Base-by-base conservation (phyloP, 2,888 invertebrate species). In the Lasioglossum villosulum region DNA sequence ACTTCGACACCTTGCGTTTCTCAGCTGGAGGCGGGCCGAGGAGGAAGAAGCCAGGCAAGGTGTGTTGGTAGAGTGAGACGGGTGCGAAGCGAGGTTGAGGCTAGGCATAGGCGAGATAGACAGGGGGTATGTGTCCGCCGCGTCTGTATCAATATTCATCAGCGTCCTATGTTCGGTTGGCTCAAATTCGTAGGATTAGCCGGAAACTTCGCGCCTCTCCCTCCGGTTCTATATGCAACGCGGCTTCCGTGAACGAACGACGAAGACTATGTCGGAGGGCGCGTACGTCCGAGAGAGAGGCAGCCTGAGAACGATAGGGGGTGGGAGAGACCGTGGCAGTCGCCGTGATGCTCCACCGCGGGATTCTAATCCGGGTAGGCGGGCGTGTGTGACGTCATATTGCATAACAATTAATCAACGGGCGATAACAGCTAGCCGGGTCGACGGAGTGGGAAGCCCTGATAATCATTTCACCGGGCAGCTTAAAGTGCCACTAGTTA, bases 401-500 rank as follows among this genome's bases (percentile, higher is more conserved):
- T 95, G 95, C 95, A 95, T 95, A 95, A 94, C 95, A 95, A 95
- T 95, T 95, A 95, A 95, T 95, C 95, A 95, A 94, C 93, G 94
- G 92, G 93, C 92, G 95, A 95, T 94, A 94, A 94, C 94, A 94
- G 94, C 94, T 93, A 94, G 92, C 93, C 83, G 89, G 90, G 84
- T 89, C 92, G 90, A 92, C 92, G 93, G 94, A 93, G 93, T 94
- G 94, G 94, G 93, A 93, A 94, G 91, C 93, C 93, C 94, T 94
- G 95, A 95, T 95, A 95, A 95, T 95, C 95, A 95, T 95, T 95
- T 95, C 94, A 95, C 93, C 93, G 93, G 93, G 93, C 94, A 95
- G 95, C 95, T 95, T 95, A 95, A 95, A 95, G 95, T 95, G 95
- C 95, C 95, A 94, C 94, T 95, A 95, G 95, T 95, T 95, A 95